Evolutionary conservation across 1,140 invertebrate species (phyloP), one percentile per base, ranked within the genome.

Genomic region (Scaptomyza montana): DNA sequence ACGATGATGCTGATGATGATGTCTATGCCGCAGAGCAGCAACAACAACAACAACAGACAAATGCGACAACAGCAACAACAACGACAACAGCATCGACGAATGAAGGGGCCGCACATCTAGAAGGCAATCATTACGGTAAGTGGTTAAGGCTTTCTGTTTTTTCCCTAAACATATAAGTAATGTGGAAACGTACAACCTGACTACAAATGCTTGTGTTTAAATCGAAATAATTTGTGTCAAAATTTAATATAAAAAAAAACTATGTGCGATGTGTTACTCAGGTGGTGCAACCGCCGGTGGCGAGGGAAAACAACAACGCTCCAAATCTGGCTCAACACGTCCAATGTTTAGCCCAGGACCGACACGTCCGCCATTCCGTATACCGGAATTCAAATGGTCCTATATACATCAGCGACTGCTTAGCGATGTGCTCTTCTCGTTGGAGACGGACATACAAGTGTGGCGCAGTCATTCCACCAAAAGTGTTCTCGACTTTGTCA

Each of bases 341-440:
- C 96, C 97, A 47, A 97, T 98, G 95, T 99, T 99, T 92, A 98
- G 97, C 92, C 97, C 98, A 49, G 98, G 98, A 10, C 98, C 98
- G 12, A 97, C 98, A 16, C 95, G 98, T 78, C 98, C 98, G 21
- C 98, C 98, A 0, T 99, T 99, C 93, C 95, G 99, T 77, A 99
- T 99, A 92, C 99, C 99, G 33, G 99, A 99, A 93, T 99, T 99
- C 93, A 96, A 98, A 81, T 99, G 99, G 99, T 99, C 99, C 4
- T 97, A 98, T 92, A 98, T 99, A 77, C 99, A 99, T 93, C 98
- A 99, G 92, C 94, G 98, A 74, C 93, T 99, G 63, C 93, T 99
- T 2, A 98, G 98, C 10, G 99, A 99, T 93, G 96, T 99, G 19
- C 93, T 99, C 8, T 99, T 98, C 92, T 98, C 98, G 0, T 93